phyloP scores from a whole-genome alignment of 2,113 vertebrate species.

The Ascaphus truei region DNA sequence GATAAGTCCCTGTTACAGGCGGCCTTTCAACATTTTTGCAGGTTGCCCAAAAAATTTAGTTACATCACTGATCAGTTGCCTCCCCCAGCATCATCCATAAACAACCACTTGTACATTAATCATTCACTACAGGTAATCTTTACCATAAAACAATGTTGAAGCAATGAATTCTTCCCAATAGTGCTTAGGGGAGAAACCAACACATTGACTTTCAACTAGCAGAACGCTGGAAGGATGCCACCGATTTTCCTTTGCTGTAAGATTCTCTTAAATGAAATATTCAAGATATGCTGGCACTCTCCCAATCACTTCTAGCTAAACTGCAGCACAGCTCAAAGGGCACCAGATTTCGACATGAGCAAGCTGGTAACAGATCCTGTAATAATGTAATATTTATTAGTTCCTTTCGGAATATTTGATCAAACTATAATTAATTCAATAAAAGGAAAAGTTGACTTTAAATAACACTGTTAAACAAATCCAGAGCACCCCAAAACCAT shows the following conservation, averaged over 20 bases:
- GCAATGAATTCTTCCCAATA: neutral
- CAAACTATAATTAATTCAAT: no score
- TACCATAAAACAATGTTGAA: neutral
- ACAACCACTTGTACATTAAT: no score
- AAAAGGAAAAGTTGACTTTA: no score
- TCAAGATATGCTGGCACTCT: neutral
- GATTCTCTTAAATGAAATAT: constrained; percentile 13
- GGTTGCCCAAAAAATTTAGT: no score
- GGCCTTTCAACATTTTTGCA: no score
- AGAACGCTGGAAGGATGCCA: constrained; percentile 36
- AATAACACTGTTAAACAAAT: no score
- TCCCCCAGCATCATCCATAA: no score
- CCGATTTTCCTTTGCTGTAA: constrained; percentile 20
- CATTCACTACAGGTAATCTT: neutral
- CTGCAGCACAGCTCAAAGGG: constrained; percentile 28
- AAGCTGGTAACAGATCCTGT: constrained; percentile 35
- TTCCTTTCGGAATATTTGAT: constrained; percentile 19
- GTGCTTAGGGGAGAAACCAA: constrained; percentile 31
- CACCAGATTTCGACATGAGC: constrained; percentile 29
- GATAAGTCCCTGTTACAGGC: no score
- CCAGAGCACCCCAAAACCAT: no score
- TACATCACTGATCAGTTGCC: no score
- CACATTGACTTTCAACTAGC: constrained; percentile 14
- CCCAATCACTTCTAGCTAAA: constrained; percentile 38
- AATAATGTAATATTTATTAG: constrained; percentile 25